Evolutionary conservation across 2,113 vertebrate genomes (phyloP), one percentile per base, ranked within the genome.

Genomic region (Arizona elegans): DNA sequence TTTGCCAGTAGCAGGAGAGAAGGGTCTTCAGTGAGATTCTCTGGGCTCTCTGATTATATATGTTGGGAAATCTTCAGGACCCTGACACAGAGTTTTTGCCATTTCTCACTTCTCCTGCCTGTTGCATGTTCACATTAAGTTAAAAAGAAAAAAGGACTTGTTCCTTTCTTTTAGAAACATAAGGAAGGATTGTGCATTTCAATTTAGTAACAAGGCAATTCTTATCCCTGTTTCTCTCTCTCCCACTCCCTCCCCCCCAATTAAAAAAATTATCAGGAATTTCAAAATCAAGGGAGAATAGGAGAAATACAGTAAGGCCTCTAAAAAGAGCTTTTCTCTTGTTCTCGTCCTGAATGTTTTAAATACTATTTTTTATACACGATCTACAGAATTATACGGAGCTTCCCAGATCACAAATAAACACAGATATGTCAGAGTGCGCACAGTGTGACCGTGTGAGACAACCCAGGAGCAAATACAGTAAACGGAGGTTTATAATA

Each of bases 81-180:
- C 97, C 94, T 96, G 94, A 97, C 96, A 96, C 94, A 97, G 93
- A 97, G 96, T 97, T 96, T 94, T 94, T 97, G 93, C 94, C 95
- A 96, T 94, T 96, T 95, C 96, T 96, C 94, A 94, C 53, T 53
- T 53, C 96, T 91, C 75, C 95, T 92, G 95, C 93, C 95, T 95
- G 93, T 90, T 96, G 95, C 93, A 93, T 90, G 91, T 95, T 97
- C 94, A 55, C 90, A 95, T 97, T 95, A 95, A 95, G 92, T 65
- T 0, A 12, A 29, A 59, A 29, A n/a, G 38, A 91, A 52, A 93
- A 94, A 94, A 95, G 87, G 87, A 93, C 93, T 97, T 96, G 96
- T 95, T 94, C 94, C 90, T 94, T 95, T 62, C 19, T 58, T 97
- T 96, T 94, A 96, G 95, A 94, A 91, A 93, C 95, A 2, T 94